Evolutionary conservation across 1,140 invertebrate species (phyloP).

Genomic region (Condylostylus longicornis): DNA sequence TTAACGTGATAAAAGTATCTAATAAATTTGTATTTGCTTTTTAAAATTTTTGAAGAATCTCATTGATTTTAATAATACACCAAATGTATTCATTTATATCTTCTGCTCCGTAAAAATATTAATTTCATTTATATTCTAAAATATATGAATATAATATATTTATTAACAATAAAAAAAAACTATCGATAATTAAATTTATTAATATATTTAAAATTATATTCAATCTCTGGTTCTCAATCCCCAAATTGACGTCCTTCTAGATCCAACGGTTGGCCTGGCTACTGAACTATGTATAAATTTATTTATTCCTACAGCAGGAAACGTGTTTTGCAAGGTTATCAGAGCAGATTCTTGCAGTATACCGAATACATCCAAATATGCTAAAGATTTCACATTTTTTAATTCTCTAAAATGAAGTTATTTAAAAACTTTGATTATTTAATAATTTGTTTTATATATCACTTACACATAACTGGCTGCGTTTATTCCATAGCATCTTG

Average conservation of each 20-base stretch:
- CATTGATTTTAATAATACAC: no score
- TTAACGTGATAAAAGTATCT: no score
- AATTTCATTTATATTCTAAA: no score
- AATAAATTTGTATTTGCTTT: no score
- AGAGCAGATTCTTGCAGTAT: conserved; percentile 46
- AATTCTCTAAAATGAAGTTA: conserved; percentile 37
- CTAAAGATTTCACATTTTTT: conserved; percentile 38
- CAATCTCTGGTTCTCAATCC: conserved; percentile 66
- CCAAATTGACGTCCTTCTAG: conserved; percentile 75
- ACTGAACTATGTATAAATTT: conserved; percentile 52
- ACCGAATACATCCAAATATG: conserved; percentile 62
- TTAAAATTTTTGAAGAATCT: no score
- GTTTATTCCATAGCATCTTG: conserved; percentile 67
- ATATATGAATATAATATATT: no score
- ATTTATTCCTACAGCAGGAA: conserved; percentile 37
- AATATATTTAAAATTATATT: no score
- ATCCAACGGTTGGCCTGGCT: conserved; percentile 73
- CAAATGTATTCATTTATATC: no score
- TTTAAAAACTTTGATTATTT: not conserved
- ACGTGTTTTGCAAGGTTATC: conserved; percentile 34
- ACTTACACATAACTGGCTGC: conserved; percentile 43
- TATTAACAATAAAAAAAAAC: no score
- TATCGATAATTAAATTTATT: no score
- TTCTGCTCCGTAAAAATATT: no score
- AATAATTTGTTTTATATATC: conserved; percentile 2